Percentiles rank a stretch among this genome's conserved stretches.
Evolutionary conservation across 2,113 vertebrate species (phyloP).

Genomic region (Serinus canaria): DNA sequence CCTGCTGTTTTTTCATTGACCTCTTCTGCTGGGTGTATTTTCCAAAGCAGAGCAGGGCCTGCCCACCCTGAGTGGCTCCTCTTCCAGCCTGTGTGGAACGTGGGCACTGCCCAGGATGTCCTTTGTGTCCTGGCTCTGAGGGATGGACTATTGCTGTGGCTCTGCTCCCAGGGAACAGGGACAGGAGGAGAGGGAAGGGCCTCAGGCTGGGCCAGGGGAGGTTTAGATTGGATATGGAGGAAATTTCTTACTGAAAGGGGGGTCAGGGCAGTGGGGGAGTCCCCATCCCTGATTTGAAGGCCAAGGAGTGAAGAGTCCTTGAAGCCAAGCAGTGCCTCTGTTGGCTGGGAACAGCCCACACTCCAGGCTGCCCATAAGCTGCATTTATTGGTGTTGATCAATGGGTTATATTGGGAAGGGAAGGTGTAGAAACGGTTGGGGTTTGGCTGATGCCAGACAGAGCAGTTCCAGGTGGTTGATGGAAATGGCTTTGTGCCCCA

Average conservation of each 20-base stretch:
- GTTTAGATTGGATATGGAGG: no score
- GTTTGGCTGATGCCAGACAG: neutral
- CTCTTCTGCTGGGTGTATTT: neutral
- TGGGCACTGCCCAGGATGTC: rapidly evolving
- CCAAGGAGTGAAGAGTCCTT: neutral
- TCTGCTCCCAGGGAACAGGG: neutral
- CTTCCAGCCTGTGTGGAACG: neutral
- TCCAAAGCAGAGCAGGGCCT: neutral
- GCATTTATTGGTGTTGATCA: neutral
- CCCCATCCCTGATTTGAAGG: neutral
- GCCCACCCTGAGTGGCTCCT: neutral
- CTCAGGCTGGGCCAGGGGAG: neutral
- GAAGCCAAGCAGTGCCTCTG: neutral
- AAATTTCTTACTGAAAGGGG: neutral
- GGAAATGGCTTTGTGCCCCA: neutral
- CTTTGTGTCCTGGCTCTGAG: rapidly evolving
- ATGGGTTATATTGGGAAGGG: rapidly evolving
- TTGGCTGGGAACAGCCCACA: neutral
- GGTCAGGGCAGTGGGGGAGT: neutral
- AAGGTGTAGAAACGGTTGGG: neutral
- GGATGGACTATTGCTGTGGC: neutral
- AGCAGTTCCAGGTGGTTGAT: neutral
- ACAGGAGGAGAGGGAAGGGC: neutral
- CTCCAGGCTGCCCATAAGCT: neutral
- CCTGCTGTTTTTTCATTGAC: neutral